These are phyloP conservation scores for Chamaea fasciata DNA, from an alignment of 2,113 vertebrate genomes.

Conservation along the genomic window DNA sequence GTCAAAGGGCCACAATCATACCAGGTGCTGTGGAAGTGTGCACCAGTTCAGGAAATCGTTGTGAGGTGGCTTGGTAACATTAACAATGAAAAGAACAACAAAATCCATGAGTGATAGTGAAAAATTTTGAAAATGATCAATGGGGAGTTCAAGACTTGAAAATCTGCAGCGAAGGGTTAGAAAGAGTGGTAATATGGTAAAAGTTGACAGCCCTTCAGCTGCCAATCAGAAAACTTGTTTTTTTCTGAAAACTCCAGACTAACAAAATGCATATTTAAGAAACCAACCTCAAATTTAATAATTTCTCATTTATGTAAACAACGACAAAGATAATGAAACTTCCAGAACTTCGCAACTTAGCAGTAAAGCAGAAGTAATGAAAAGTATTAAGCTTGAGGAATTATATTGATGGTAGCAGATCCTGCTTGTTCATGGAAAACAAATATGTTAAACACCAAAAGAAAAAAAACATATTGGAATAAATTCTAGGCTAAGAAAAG, in stretches of 20 bases:
- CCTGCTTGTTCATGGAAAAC: neutral
- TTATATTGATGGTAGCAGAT: neutral
- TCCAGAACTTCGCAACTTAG: neutral
- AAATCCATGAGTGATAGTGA: neutral
- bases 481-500: neutral
- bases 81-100: neutral
- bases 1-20: neutral
- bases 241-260: neutral
- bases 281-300: neutral
- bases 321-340: rapidly evolving
- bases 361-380: neutral
- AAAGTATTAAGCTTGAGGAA: neutral
- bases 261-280: neutral
- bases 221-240: neutral
- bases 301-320: neutral
- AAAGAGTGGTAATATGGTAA: neutral
- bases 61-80: neutral
- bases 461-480: neutral
- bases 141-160: neutral
- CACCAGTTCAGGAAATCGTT: neutral
- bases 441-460: neutral
- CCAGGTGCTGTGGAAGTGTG: neutral
- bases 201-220: neutral
- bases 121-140: neutral
- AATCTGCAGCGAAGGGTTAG: neutral